Evolutionary conservation across 2,888 invertebrate species (phyloP).

Genomic region (Entomobrya multifasciata): DNA sequence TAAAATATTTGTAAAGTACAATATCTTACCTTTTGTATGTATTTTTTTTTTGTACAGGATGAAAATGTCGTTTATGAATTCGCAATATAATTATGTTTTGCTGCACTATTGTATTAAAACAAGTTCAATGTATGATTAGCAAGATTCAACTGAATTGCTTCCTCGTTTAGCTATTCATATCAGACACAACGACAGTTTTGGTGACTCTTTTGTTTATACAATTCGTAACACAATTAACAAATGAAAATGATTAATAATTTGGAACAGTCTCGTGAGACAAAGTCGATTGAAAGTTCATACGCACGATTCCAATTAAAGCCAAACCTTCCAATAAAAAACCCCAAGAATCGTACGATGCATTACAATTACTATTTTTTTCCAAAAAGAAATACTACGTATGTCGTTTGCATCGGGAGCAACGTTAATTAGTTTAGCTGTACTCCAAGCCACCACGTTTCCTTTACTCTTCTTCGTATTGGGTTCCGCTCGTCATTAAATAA

Average conservation of each 20-base stretch:
- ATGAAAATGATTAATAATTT: background rate
- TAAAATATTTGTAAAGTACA: no score
- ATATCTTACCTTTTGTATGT: no score
- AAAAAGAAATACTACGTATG: slow-evolving; percentile 21
- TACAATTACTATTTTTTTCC: background rate
- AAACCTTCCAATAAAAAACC: slow-evolving; percentile 44
- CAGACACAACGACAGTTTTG: background rate
- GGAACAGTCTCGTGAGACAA: slow-evolving; percentile 38
- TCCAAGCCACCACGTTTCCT: slow-evolving; percentile 20
- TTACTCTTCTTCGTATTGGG: background rate
- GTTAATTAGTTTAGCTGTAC: slow-evolving; percentile 7
- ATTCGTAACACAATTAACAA: background rate
- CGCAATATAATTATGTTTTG: no score
- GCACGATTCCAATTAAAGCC: slow-evolving; percentile 40
- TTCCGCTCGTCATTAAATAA: slow-evolving; percentile 12
- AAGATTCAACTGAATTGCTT: slow-evolving; percentile 5
- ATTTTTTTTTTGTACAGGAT: no score
- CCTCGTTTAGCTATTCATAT: slow-evolving; percentile 3
- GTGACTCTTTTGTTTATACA: slow-evolving; percentile 11
- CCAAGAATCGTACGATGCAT: slow-evolving; percentile 11
- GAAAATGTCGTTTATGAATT: no score
- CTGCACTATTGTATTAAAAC: background rate
- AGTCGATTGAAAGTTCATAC: background rate
- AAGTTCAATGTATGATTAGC: background rate
- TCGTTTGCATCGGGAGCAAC: slow-evolving; percentile 1